phyloP scores from a whole-genome alignment of 2,797 vertebrate species.

The Psittacula derbiana region DNA sequence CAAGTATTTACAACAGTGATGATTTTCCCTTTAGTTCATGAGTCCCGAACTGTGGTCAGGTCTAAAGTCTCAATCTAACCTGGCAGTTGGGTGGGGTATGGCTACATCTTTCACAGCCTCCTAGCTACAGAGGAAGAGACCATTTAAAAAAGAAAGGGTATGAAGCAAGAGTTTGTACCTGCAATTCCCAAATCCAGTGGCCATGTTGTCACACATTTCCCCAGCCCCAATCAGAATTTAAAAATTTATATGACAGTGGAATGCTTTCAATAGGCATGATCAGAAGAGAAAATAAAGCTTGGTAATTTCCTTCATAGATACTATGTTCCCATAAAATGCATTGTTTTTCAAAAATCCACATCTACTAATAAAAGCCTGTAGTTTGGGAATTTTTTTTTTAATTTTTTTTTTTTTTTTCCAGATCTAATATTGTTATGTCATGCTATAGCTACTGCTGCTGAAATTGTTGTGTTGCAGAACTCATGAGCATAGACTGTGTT shows the following conservation, averaged over 20 bases:
- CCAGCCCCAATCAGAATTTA: neutral
- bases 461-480: neutral
- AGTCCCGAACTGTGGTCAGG: neutral
- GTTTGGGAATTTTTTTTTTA: neutral
- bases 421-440: neutral
- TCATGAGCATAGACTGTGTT: neutral
- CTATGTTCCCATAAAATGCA: neutral
- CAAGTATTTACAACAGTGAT: neutral
- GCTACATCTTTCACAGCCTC: neutral
- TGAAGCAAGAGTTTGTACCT: neutral
- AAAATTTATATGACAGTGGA: neutral
- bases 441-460: neutral
- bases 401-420: neutral
- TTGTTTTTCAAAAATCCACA: neutral
- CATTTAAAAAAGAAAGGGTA: neutral
- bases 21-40: neutral
- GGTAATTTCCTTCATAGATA: neutral
- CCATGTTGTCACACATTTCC: neutral
- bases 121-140: neutral
- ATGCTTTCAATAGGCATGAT: neutral
- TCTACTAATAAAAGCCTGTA: conserved; percentile 14
- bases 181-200: neutral
- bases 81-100: neutral
- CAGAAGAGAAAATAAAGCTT: neutral
- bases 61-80: neutral